Conservation (phyloP, 1,140 invertebrate species). For the Trichoplusia ni region DNA sequence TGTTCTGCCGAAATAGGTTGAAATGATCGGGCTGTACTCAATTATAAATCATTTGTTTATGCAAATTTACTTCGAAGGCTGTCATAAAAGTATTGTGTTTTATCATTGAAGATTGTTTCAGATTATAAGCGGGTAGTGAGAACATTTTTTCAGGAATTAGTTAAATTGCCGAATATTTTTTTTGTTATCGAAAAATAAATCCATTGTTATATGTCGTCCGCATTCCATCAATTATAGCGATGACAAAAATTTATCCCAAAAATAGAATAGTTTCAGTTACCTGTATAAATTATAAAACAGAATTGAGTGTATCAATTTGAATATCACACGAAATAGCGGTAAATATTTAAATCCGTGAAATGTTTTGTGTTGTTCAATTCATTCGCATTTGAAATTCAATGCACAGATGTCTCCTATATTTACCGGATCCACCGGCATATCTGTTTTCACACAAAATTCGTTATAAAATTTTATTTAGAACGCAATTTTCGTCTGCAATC, state of each 20-base stretch:
- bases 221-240: no score
- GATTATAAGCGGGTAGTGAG: no score
- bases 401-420: background rate
- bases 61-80: background rate
- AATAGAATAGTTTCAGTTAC: no score
- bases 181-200: no score
- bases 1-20: background rate
- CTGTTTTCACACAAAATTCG: background rate
- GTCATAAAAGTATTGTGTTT: no score
- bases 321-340: background rate
- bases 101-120: no score
- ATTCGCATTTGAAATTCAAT: background rate
- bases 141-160: no score
- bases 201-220: no score
- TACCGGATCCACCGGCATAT: background rate
- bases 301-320: background rate
- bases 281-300: no score
- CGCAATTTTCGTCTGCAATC: background rate
- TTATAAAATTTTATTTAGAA: background rate
- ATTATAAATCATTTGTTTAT: background rate
- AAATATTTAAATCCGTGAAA: background rate
- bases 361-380: background rate
- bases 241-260: no score
- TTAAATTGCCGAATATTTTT: no score
- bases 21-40: background rate